A percentile compares a stretch with the other conserved stretches of the same genome.
Evolutionary conservation across 2,797 vertebrate species (phyloP).

Genomic region (Notolabrus celidotus): DNA sequence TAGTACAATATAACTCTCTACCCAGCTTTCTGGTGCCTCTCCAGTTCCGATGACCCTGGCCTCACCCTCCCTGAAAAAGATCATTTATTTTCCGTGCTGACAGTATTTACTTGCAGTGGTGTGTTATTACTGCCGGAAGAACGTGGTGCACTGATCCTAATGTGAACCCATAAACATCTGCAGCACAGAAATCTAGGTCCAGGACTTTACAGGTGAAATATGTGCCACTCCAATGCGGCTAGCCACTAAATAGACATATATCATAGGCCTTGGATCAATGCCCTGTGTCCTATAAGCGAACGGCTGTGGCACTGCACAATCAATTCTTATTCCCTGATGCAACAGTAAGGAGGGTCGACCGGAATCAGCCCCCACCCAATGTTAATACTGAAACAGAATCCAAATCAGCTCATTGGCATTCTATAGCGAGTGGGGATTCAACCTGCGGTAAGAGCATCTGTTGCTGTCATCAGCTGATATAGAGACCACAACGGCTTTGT

Average conservation of each 20-base stretch:
- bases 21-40: not conserved
- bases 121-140: constrained; percentile 13
- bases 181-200: constrained; percentile 20
- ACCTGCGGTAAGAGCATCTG: constrained; percentile 23
- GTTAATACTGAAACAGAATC: constrained; percentile 58
- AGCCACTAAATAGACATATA: constrained; percentile 62
- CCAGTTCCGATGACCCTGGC: constrained; percentile 7
- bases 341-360: constrained; percentile 36
- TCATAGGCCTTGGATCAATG: constrained; percentile 69
- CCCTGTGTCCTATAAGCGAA: constrained; percentile 63
- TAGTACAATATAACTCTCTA: not conserved
- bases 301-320: constrained; percentile 65
- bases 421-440: constrained; percentile 14
- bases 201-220: constrained; percentile 54
- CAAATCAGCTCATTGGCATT: constrained; percentile 63
- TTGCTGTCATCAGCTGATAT: constrained; percentile 45
- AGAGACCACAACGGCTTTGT: constrained; percentile 10
- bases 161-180: constrained; percentile 34
- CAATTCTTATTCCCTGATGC: constrained; percentile 64
- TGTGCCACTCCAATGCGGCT: constrained; percentile 34
- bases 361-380: constrained; percentile 46
- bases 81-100: constrained; percentile 11
- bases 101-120: constrained; percentile 24
- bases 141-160: constrained; percentile 22
- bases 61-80: not conserved